A percentile compares a stretch with the other conserved stretches of the same genome.
Conservation (phyloP, 2,797 vertebrate species). For the Gouania willdenowi region DNA sequence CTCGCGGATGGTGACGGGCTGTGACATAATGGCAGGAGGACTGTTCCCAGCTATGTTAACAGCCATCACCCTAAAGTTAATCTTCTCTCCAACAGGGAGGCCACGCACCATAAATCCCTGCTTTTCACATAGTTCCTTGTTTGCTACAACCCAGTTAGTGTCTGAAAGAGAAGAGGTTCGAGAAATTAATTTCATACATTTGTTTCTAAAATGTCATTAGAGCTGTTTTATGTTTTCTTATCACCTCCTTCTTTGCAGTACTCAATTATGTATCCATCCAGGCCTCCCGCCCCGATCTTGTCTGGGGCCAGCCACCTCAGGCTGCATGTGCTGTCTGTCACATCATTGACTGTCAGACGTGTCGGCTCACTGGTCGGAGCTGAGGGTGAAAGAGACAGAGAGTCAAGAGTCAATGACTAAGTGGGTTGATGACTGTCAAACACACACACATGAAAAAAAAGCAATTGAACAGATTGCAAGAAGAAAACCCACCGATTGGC, state of each 20-base stretch:
- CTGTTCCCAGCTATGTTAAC: slow-evolving; percentile 86
- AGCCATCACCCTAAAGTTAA: slow-evolving; percentile 83
- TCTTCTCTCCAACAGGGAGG: slow-evolving; percentile 84
- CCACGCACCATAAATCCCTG: slow-evolving; percentile 78
- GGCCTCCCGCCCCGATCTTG: slow-evolving; percentile 83
- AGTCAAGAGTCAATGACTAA: slow-evolving; percentile 1
- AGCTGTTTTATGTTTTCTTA: background rate
- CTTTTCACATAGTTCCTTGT: slow-evolving; percentile 78
- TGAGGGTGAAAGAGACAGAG: slow-evolving; percentile 40
- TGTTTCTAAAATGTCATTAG: too few species aligned
- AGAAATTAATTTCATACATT: slow-evolving; percentile 12
- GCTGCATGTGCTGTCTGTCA: slow-evolving; percentile 82
- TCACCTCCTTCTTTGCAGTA: slow-evolving; percentile 89
- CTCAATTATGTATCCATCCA: slow-evolving; percentile 88
- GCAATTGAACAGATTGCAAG: background rate
- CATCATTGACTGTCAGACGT: slow-evolving; percentile 81
- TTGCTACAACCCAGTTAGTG: slow-evolving; percentile 81
- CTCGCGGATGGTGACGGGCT: slow-evolving; percentile 87
- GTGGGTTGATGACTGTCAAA: background rate
- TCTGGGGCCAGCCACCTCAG: slow-evolving; percentile 88
- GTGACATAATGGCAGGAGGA: slow-evolving; percentile 68
- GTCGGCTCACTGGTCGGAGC: slow-evolving; percentile 85
- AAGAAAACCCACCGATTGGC: slow-evolving; percentile 86
- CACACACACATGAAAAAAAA: background rate
- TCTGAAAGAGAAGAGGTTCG: slow-evolving; percentile 64